phyloP scores from a whole-genome alignment of 2,888 invertebrate species.

The Diadegma fenestrale region DNA sequence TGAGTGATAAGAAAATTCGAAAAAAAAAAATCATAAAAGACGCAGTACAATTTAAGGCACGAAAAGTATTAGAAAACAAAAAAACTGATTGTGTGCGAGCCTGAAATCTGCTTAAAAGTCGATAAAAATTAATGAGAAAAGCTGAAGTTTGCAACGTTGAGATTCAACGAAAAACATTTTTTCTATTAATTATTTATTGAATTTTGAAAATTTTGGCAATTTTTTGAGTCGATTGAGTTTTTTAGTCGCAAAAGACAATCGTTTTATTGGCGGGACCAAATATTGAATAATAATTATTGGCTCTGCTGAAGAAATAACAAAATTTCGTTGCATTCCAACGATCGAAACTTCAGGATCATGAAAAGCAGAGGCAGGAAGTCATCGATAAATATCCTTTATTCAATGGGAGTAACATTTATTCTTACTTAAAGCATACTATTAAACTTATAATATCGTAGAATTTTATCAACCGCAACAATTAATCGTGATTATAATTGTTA shows the following conservation, averaged over 20 bases:
- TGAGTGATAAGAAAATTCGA: neutral
- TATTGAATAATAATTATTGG: no score
- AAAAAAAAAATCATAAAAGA: constrained; percentile 8
- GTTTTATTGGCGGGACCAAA: no score
- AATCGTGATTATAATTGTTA: constrained; percentile 74
- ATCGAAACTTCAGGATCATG: no score
- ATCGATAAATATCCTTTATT: constrained; percentile 85
- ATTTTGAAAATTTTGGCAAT: no score
- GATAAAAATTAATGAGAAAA: neutral
- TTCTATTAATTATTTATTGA: no score
- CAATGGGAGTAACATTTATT: constrained; percentile 85
- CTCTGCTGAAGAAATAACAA: no score
- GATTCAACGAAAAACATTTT: no score
- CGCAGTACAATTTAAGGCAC: neutral
- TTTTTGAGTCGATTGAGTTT: no score
- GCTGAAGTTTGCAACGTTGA: no score
- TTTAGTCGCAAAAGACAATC: no score
- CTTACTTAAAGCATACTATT: constrained; percentile 84
- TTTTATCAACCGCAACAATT: constrained; percentile 82
- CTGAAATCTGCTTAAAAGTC: neutral
- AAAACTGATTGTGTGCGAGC: neutral
- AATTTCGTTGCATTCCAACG: no score
- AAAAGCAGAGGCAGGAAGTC: constrained; percentile 73
- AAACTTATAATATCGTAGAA: constrained; percentile 83
- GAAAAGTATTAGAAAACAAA: neutral